Percentiles rank a stretch among this genome's conserved stretches.
Evolutionary conservation across 2,797 vertebrate species (phyloP).

Genomic region (Chiroxiphia lanceolata): DNA sequence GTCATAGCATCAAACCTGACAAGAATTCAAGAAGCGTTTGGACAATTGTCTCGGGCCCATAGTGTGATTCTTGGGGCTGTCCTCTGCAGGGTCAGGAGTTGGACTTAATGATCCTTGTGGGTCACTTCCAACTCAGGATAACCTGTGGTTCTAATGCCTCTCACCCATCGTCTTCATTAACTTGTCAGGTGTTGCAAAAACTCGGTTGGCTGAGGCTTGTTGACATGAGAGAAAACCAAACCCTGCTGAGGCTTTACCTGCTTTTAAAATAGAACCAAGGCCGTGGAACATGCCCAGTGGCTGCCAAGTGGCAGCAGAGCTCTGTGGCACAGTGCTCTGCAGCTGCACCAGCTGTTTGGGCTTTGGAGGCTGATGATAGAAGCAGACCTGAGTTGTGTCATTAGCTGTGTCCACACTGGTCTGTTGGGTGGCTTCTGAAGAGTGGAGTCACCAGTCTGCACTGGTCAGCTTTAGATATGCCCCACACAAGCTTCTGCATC

Average conservation of each 20-base stretch:
- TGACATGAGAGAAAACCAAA: background rate
- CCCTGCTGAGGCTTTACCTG: background rate
- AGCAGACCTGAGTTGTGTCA: background rate
- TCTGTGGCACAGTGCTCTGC: background rate
- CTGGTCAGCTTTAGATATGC: background rate
- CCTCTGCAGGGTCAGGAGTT: background rate
- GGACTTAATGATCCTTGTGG: background rate
- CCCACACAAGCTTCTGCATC: background rate
- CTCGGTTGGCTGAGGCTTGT: background rate
- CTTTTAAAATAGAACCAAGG: background rate
- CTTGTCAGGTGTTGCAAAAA: background rate
- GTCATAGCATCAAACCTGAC: background rate
- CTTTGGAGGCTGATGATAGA: background rate
- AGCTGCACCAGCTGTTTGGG: background rate
- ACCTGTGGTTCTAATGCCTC: background rate
- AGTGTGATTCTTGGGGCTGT: background rate
- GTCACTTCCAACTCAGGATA: background rate
- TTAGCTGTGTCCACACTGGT: background rate
- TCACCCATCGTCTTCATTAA: background rate
- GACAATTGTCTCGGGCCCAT: background rate
- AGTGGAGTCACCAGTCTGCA: background rate
- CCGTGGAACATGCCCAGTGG: background rate
- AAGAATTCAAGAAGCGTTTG: background rate
- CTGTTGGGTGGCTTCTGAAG: background rate
- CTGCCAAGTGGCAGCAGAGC: background rate